A percentile compares a stretch with the other conserved stretches of the same genome.
These are phyloP conservation scores for Myrmecophaga tridactyla DNA, from an alignment of 2,113 vertebrate genomes.

Conservation along the genomic window DNA sequence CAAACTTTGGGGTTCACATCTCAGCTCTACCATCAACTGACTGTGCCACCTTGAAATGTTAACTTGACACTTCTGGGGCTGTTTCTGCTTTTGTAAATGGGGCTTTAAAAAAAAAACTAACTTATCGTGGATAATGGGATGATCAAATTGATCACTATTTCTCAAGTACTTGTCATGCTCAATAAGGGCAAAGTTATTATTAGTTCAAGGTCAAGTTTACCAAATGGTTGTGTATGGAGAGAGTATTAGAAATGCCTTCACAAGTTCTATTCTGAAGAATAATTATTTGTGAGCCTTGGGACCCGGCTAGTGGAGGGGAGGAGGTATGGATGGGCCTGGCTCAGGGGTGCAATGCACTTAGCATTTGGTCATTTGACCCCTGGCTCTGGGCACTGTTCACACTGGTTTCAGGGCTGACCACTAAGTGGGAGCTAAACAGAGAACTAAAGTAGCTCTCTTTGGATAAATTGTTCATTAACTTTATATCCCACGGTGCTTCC, in stretches of 20 bases:
- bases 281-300: not conserved
- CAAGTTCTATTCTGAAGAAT: not conserved
- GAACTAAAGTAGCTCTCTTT: not conserved
- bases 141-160: not conserved
- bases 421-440: not conserved
- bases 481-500: not conserved
- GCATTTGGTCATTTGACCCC: not conserved
- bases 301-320: not conserved
- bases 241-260: not conserved
- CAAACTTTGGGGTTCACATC: not conserved
- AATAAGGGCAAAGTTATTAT: not conserved
- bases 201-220: not conserved
- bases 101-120: not conserved
- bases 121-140: not conserved
- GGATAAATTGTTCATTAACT: not conserved
- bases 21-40: not conserved
- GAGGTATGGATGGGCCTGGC: not conserved
- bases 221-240: not conserved
- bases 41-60: not conserved
- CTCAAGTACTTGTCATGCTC: not conserved
- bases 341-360: not conserved
- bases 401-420: not conserved
- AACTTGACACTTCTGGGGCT: not conserved
- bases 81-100: slow-evolving; percentile 7
- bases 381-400: not conserved